These are phyloP conservation scores for Amphipoea oculea DNA, from an alignment of 2,888 invertebrate genomes.

Conservation along the genomic window DNA sequence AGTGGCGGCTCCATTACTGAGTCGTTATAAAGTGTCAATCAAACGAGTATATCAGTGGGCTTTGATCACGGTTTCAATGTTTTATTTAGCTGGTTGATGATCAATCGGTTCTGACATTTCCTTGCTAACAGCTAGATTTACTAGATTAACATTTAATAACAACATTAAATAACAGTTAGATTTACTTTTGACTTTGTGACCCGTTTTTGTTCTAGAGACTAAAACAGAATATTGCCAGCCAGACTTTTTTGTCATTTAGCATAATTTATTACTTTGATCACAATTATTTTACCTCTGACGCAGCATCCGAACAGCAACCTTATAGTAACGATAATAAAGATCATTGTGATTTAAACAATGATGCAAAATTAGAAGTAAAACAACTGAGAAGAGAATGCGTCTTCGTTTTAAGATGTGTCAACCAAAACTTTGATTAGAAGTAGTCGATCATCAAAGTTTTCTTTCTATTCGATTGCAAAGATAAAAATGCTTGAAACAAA, in stretches of 20 bases:
- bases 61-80: not conserved
- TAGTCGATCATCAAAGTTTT: not conserved
- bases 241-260: not conserved
- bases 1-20: slow-evolving; percentile 9
- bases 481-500: slow-evolving; percentile 3
- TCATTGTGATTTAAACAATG: not conserved
- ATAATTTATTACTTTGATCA: not conserved
- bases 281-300: not conserved
- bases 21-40: slow-evolving; percentile 17
- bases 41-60: not conserved
- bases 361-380: not conserved
- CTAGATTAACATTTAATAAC: no score
- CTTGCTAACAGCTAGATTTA: no score
- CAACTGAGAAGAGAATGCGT: not conserved
- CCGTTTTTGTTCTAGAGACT: not conserved
- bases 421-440: slow-evolving; percentile 10
- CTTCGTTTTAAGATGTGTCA: not conserved
- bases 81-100: not conserved
- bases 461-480: not conserved
- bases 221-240: not conserved
- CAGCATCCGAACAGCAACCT: not conserved
- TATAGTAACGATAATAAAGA: not conserved
- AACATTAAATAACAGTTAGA: no score
- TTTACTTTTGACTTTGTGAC: not conserved
- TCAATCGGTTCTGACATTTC: not conserved